Conservation (phyloP, 2,113 vertebrate genomes). For the Hypanus sabinus region DNA sequence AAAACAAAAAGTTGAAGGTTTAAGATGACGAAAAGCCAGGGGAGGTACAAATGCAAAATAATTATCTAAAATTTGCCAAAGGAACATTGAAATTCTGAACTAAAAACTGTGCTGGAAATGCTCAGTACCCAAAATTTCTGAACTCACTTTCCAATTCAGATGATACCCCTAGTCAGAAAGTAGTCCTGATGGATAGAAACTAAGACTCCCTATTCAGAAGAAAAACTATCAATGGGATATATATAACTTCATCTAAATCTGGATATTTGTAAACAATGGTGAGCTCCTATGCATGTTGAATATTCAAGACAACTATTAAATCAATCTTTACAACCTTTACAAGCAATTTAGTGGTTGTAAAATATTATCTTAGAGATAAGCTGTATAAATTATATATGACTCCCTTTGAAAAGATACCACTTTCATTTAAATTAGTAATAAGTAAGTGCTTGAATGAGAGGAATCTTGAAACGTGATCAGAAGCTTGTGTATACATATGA, state of each 20-base stretch:
- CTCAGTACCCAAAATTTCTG: no score
- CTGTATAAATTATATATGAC: background rate
- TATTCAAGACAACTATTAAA: background rate
- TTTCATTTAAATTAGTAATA: background rate
- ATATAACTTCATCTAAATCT: no score
- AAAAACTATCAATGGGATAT: background rate
- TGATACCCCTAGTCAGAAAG: no score
- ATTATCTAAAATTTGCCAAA: no score
- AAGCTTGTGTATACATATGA: background rate
- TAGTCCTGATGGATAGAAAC: background rate
- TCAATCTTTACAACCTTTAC: background rate
- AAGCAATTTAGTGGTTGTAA: background rate
- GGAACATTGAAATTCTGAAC: no score
- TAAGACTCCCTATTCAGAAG: background rate
- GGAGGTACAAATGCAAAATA: no score
- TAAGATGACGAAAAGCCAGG: no score
- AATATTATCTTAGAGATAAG: background rate
- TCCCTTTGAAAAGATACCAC: background rate
- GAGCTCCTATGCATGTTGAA: background rate
- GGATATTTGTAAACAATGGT: background rate
- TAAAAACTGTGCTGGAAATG: no score
- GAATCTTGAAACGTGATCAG: background rate
- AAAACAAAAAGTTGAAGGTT: no score
- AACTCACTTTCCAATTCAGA: no score
- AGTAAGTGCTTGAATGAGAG: background rate